Conservation (phyloP, 2,113 vertebrate genomes). For the Chroicocephalus ridibundus region DNA sequence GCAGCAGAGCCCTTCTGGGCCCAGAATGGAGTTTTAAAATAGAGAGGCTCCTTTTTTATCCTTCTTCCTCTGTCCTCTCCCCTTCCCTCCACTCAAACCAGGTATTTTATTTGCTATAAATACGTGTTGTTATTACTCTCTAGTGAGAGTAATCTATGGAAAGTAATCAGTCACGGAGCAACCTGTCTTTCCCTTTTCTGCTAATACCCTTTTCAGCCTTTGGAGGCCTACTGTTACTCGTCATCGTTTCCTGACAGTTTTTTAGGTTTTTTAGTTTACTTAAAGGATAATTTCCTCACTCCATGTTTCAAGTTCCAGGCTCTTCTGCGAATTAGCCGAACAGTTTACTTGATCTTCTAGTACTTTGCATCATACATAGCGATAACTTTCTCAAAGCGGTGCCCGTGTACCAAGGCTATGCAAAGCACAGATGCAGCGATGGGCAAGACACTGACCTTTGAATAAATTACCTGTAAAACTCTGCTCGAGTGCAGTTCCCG, state of each 20-base stretch:
- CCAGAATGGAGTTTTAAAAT: not conserved
- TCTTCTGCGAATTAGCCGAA: not conserved
- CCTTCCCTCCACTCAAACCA: not conserved
- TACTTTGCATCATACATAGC: not conserved
- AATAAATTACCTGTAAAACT: not conserved
- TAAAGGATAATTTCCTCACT: not conserved
- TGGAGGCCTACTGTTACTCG: not conserved
- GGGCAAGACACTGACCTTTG: not conserved
- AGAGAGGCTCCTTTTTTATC: not conserved
- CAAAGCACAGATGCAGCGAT: not conserved
- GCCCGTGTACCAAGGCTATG: not conserved
- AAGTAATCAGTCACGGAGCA: not conserved
- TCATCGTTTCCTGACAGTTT: not conserved
- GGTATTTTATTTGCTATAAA: not conserved
- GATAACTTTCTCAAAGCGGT: not conserved
- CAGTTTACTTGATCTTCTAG: not conserved
- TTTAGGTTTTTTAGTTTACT: not conserved
- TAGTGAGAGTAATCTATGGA: not conserved
- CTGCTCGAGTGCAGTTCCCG: not conserved
- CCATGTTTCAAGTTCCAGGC: not conserved
- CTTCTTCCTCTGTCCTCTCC: not conserved
- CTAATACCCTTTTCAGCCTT: not conserved
- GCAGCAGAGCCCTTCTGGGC: not conserved
- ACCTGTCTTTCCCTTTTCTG: not conserved
- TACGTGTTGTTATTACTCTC: not conserved